Conservation (phyloP, 2,888 invertebrate genomes). For the Erebia epiphron region DNA sequence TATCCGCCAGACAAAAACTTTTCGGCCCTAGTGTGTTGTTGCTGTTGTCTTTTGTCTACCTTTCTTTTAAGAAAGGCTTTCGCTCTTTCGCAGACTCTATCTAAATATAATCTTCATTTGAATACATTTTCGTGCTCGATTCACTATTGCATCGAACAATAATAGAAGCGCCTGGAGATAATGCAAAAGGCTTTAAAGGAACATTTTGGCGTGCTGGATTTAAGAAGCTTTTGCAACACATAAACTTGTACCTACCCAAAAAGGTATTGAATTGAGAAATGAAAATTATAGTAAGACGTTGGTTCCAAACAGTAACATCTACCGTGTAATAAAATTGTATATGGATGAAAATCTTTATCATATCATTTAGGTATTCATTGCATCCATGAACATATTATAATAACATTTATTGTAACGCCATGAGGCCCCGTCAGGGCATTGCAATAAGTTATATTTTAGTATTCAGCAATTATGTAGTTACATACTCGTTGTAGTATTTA, state of each 20-base stretch:
- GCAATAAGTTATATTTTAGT: no score
- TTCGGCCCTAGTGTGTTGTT: no score
- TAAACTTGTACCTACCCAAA: conserved; percentile 1
- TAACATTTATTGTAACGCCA: no score
- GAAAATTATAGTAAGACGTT: conserved; percentile 6
- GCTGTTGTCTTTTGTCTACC: no score
- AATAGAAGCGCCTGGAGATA: conserved; percentile 21
- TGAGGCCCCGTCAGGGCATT: no score
- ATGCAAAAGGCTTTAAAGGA: conserved; percentile 14
- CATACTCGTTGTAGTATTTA: no score
- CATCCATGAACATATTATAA: no score
- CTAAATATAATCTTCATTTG: conserved; percentile 25
- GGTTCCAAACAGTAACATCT: neutral
- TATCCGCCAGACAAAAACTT: no score
- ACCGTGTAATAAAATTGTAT: neutral
- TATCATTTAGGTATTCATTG: no score
- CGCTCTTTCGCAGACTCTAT: no score
- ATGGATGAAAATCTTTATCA: neutral
- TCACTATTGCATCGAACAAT: conserved; percentile 10
- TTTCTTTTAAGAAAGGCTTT: no score
- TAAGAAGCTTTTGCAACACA: conserved; percentile 15
- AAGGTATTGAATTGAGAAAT: conserved; percentile 12
- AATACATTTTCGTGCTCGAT: conserved; percentile 20
- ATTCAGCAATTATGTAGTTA: no score
- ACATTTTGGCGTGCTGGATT: conserved; percentile 13